Evolutionary conservation across 2,888 invertebrate genomes (phyloP).

Genomic region (Macrosiphum euphorbiae): DNA sequence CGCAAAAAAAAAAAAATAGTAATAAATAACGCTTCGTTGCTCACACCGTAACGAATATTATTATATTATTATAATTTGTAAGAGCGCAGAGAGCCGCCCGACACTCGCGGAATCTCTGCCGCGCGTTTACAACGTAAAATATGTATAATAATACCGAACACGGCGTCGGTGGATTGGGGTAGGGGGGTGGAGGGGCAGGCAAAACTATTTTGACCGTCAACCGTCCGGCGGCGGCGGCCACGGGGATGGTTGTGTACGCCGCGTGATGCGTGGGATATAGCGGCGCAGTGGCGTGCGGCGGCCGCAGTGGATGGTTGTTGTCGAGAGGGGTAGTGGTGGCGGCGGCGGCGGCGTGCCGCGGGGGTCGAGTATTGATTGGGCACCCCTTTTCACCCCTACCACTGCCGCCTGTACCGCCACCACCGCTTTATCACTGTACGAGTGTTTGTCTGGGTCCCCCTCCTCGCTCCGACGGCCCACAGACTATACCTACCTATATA

Average conservation of each 20-base stretch:
- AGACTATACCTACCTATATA: not conserved
- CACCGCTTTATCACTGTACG: slow-evolving; percentile 16
- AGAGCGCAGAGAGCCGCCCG: no score
- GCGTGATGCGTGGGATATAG: not conserved
- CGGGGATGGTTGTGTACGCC: slow-evolving; percentile 24
- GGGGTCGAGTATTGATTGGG: slow-evolving; percentile 64
- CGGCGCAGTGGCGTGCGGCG: not conserved
- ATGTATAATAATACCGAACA: not conserved
- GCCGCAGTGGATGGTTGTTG: not conserved
- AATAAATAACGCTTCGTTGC: not conserved
- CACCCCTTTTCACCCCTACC: slow-evolving; percentile 12
- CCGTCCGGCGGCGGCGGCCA: slow-evolving; percentile 9
- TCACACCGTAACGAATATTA: not conserved
- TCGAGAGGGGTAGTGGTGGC: not conserved
- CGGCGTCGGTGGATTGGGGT: not conserved
- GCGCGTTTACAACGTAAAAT: not conserved
- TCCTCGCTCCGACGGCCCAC: not conserved
- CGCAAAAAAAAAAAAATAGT: not conserved
- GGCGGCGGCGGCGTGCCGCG: slow-evolving; percentile 36
- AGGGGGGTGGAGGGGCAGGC: not conserved
- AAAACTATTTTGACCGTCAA: slow-evolving; percentile 59
- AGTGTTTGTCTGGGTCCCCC: slow-evolving; percentile 60
- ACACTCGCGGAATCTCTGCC: not conserved
- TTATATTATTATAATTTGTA: not conserved
- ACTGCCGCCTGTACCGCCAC: slow-evolving; percentile 16